Base-by-base conservation (phyloP, 2,113 vertebrate species). In the Zosterops japonicus region DNA sequence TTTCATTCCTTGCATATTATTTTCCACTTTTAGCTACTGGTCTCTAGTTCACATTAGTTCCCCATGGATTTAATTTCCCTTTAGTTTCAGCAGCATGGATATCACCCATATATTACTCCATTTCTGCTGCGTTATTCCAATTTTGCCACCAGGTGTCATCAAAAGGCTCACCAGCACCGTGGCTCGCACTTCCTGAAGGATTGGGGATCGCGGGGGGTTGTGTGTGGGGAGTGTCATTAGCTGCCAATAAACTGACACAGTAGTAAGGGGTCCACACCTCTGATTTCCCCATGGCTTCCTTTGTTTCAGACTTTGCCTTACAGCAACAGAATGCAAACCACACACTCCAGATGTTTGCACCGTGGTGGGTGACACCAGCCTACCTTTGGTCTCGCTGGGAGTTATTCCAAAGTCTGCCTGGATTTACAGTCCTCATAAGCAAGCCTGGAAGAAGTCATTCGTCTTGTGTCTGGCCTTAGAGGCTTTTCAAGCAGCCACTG, bases 111-210 rank as follows among this genome's bases (percentile, higher is more conserved):
- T 1, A 6, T 0, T 28, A 55, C 21, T 28, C 36, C 44, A 8
- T 33, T 61, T 39, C 67, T 67, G 68, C 22, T 20, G 46, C 15
- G 8, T 59, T 63, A 46, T 42, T 86, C 47, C 64, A 8, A 3
- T 52, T 46, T 67, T 69, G 82, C 84, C 96, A 94, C 92, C 56
- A 96, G 94, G 74, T 93, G 97, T 95, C 95, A 89, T 22, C 80
- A 35, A 42, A 59, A 91, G 20, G 63, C 75, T 33, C 70, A 8
- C 16, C n/a, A 39, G n/a, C 31, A 2, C 46, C 1, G 0, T 12
- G 0, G 11, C 53, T 12, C 11, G 5, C 2, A 1, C 41, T 15
- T 2, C 1, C 33, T 0, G 27, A 15, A 5, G 28, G 46, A 14
- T 49, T 52, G 27, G 64, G 64, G 75, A 57, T 59, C 52, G 35